Percentiles rank a stretch among this genome's conserved stretches.
These are phyloP conservation scores for Pheosia tremula DNA, from an alignment of 2,888 invertebrate genomes.

Conservation along the genomic window DNA sequence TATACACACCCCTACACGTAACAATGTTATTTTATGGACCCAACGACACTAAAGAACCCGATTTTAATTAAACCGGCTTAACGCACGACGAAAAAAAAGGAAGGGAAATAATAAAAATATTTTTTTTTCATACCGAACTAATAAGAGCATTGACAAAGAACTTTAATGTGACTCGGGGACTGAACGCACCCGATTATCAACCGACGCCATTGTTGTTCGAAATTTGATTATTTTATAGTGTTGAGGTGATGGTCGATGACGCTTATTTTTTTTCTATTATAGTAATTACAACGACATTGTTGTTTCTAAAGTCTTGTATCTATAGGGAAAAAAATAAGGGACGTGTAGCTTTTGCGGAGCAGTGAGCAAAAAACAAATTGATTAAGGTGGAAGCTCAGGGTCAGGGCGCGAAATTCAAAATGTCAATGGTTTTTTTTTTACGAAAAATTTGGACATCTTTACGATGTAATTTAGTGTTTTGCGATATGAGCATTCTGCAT, in stretches of 20 bases:
- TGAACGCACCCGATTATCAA: conserved; percentile 73
- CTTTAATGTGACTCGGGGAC: conserved; percentile 61
- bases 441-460: too few relatives aligned
- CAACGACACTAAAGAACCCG: conserved; percentile 53
- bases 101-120: conserved; percentile 43
- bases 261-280: background rate
- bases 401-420: too few relatives aligned
- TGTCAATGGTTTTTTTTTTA: too few relatives aligned
- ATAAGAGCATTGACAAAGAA: conserved; percentile 69
- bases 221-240: conserved; percentile 75
- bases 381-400: too few relatives aligned
- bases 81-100: conserved; percentile 48
- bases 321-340: too few relatives aligned
- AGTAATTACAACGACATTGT: background rate
- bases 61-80: conserved; percentile 80
- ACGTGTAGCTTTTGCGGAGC: too few relatives aligned
- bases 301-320: conserved; percentile 6
- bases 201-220: conserved; percentile 74
- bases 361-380: too few relatives aligned
- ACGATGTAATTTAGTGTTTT: too few relatives aligned
- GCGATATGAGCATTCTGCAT: too few relatives aligned
- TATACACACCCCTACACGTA: conserved; percentile 24
- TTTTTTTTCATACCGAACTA: conserved; percentile 49
- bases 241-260: conserved; percentile 46
- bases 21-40: conserved; percentile 81